A percentile compares a stretch with the other conserved stretches of the same genome.
phyloP scores from a whole-genome alignment of 2,113 vertebrate species.

The Mixornis gularis region DNA sequence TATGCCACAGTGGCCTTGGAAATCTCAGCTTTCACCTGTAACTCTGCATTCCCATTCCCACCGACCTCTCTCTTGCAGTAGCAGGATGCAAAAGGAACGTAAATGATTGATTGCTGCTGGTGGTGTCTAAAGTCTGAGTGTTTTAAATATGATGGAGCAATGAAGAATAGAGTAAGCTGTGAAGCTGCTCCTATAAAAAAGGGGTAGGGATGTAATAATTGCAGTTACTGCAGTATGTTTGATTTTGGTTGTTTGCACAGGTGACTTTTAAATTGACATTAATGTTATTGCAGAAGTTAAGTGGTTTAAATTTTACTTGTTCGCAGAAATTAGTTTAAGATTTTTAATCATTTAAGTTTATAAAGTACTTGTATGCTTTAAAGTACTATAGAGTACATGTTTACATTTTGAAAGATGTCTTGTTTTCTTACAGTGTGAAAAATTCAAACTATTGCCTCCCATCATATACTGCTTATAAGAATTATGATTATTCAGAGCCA shows the following conservation, averaged over 20 bases:
- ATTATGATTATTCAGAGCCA: constrained; percentile 93
- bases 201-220: constrained; percentile 62
- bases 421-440: constrained; percentile 86
- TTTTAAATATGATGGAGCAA: constrained; percentile 78
- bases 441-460: constrained; percentile 95
- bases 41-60: constrained; percentile 45
- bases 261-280: not conserved
- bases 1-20: constrained; percentile 71
- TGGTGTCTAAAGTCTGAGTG: constrained; percentile 87
- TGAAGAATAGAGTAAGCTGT: constrained; percentile 77
- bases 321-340: not conserved
- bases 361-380: not conserved
- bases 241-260: constrained; percentile 14
- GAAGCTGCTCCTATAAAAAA: constrained; percentile 71
- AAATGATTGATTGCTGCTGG: constrained; percentile 87
- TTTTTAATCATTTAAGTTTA: not conserved
- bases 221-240: constrained; percentile 16
- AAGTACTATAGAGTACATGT: not conserved
- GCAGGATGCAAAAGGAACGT: constrained; percentile 65
- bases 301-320: not conserved
- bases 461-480: constrained; percentile 92
- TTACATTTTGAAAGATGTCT: constrained; percentile 59
- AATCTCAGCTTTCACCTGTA: constrained; percentile 70
- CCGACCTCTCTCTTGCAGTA: constrained; percentile 52
- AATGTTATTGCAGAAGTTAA: not conserved